These are phyloP conservation scores for Salvelinus alpinus DNA, from an alignment of 2,113 vertebrate genomes.

Conservation along the genomic window DNA sequence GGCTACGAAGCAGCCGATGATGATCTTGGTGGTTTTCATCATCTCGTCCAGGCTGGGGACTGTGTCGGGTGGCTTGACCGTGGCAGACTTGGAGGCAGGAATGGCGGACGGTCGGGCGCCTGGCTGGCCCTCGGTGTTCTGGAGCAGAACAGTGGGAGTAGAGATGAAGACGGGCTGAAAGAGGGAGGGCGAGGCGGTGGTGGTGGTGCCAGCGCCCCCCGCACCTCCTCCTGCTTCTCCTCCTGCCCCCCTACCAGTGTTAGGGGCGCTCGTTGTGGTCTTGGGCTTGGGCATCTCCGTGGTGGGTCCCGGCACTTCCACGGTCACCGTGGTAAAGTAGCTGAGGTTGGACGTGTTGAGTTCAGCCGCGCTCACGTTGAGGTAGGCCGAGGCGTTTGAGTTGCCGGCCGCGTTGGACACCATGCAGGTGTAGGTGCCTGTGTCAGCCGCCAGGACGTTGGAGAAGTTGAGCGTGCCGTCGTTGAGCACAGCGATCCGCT, in stretches of 20 bases:
- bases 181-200: constrained; percentile 86
- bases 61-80: constrained; percentile 76
- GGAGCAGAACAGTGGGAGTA: constrained; percentile 90
- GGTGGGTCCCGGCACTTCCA: constrained; percentile 88
- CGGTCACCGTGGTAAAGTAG: constrained; percentile 97
- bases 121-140: constrained; percentile 83
- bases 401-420: constrained; percentile 96
- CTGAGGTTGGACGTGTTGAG: constrained; percentile 96
- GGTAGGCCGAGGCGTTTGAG: constrained; percentile 96
- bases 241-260: constrained; percentile 55
- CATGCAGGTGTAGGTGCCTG: constrained; percentile 95
- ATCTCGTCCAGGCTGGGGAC: constrained; percentile 93
- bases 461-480: constrained; percentile 97
- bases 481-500: constrained; percentile 87
- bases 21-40: constrained; percentile 99
- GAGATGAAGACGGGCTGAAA: constrained; percentile 96
- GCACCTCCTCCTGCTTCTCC: constrained; percentile 54
- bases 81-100: constrained; percentile 77
- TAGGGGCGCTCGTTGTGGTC: constrained; percentile 73
- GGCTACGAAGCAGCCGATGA: constrained; percentile 97
- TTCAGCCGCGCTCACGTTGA: constrained; percentile 95
- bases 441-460: constrained; percentile 87
- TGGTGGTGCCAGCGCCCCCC: constrained; percentile 65
- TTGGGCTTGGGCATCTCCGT: constrained; percentile 88
- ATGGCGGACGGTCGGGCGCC: constrained; percentile 69